phyloP scores from a whole-genome alignment of 2,113 vertebrate genomes.

The Myiozetetes cayanensis region DNA sequence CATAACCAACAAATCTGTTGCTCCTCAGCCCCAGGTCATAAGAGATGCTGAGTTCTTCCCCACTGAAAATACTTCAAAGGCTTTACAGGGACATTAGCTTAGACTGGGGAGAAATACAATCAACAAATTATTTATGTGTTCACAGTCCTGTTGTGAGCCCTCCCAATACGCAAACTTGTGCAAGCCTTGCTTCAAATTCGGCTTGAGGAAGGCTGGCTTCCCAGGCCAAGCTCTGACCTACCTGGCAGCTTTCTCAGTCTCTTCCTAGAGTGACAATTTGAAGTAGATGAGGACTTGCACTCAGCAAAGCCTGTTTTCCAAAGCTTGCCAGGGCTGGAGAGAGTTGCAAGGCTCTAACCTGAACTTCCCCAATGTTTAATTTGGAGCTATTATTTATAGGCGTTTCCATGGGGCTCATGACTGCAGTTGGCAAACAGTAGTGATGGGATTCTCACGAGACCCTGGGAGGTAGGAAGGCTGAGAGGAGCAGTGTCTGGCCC shows the following conservation, averaged over 20 bases:
- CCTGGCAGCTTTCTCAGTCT: neutral
- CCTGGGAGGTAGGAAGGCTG: neutral
- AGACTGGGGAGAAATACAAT: neutral
- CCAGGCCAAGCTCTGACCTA: neutral
- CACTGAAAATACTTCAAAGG: neutral
- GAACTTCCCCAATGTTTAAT: constrained; percentile 27
- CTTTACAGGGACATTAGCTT: neutral
- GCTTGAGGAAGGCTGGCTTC: neutral
- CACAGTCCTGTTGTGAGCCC: neutral
- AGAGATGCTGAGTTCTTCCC: neutral
- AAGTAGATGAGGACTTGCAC: neutral
- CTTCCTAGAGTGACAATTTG: neutral
- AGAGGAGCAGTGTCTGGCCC: neutral
- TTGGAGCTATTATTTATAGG: constrained; percentile 51
- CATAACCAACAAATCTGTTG: neutral
- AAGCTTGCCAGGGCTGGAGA: neutral
- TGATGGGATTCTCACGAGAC: constrained; percentile 9
- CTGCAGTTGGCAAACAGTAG: constrained; percentile 35
- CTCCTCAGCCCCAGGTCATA: neutral
- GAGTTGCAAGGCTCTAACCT: neutral
- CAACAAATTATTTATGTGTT: neutral
- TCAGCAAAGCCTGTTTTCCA: neutral
- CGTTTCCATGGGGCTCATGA: constrained; percentile 22
- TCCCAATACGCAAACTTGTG: neutral
- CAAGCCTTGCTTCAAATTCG: neutral